phyloP scores from a whole-genome alignment of 2,113 vertebrate genomes.

The Oryctolagus cuniculus region DNA sequence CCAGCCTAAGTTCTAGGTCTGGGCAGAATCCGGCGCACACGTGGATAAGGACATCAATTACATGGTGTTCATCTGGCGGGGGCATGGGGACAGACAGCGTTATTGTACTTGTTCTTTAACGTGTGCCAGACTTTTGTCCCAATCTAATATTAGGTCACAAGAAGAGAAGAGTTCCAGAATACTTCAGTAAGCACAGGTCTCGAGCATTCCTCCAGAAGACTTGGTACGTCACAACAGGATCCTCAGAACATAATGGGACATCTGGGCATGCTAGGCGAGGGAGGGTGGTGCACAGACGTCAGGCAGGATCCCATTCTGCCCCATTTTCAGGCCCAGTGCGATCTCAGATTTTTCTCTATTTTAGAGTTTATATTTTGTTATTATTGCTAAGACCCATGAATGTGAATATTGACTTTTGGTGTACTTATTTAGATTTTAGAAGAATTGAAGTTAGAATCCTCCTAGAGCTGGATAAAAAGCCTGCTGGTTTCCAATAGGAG shows the following conservation, averaged over 20 bases:
- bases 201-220: background rate
- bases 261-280: background rate
- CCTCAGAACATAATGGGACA: background rate
- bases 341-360: background rate
- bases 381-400: background rate
- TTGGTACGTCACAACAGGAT: background rate
- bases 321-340: background rate
- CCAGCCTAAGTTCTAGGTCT: background rate
- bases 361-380: slow-evolving; percentile 43
- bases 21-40: background rate
- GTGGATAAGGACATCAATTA: background rate
- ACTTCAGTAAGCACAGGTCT: background rate
- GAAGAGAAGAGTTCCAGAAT: background rate
- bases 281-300: background rate
- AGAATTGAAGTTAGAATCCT: background rate
- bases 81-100: background rate
- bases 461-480: background rate
- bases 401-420: background rate
- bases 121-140: background rate
- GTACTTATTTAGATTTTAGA: slow-evolving; percentile 11
- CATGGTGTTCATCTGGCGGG: background rate
- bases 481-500: background rate
- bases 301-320: background rate
- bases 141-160: background rate
- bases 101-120: background rate